Evolutionary conservation across 2,888 invertebrate species (phyloP), one percentile per base, ranked within the genome.

Genomic region (Lithophane ornitopus): DNA sequence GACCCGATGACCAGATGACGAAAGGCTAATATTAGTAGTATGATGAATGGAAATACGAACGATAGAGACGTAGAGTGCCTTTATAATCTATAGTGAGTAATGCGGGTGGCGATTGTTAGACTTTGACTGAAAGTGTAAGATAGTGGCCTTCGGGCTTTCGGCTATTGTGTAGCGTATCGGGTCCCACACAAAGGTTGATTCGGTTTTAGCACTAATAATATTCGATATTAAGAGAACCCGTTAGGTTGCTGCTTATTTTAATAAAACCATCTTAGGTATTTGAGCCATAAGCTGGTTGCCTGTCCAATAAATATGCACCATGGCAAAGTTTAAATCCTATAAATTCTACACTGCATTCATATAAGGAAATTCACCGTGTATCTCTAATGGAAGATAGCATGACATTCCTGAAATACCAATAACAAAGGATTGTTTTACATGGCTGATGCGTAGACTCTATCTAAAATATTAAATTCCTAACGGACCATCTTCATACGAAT

Each of bases 121-220:
- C 78, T 66, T 79, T 76, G 81, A 87, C 87, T 86, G 81, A 84
- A 81, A 83, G 81, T 84, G 74, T 80, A 82, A 85, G 78, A 81
- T 79, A 85, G 73, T 78, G 89, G 88, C 91, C 89, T 89, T 90
- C 87, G 81, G 70, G 54, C 73, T 78, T 88, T 85, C 62, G 86
- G 79, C 88, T 83, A 89, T 90, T 90, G 88, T 90, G 72, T 82
- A 69, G 73, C 52, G 73, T 85, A 87, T 82, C 88, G 78, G 84
- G 81, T 82, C 80, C 73, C 61, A 72, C 28, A 70, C 56, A 74
- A 46, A 76, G 3, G 4, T 14, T 44, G 44, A 3, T 44, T 44
- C 14, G 44, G 7, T 52, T 61, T 52, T 19, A 52, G 7, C 12
- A 34, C 14, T 19, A 11, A 62, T 62, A 54, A 52, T 11, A 46